phyloP scores from a whole-genome alignment of 2,113 vertebrate species.

The Datnioides undecimradiatus region DNA sequence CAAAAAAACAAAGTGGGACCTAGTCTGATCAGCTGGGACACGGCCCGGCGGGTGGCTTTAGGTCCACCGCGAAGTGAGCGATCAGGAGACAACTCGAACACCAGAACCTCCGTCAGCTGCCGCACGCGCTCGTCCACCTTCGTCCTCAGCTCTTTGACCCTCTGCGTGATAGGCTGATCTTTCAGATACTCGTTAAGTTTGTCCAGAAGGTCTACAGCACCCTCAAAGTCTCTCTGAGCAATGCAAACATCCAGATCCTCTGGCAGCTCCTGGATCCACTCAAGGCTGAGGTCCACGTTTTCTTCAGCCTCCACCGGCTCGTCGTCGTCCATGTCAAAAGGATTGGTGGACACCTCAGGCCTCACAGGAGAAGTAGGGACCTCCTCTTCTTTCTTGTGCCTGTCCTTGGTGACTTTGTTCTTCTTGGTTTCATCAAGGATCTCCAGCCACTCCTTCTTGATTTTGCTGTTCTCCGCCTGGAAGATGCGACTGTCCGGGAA shows the following conservation, averaged over 20 bases:
- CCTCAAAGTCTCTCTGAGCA: constrained; percentile 97
- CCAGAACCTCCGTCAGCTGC: constrained; percentile 95
- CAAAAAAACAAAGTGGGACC: constrained; percentile 73
- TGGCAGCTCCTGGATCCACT: constrained; percentile 97
- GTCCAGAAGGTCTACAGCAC: constrained; percentile 95
- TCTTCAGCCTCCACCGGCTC: constrained; percentile 80
- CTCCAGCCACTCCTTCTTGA: constrained; percentile 99
- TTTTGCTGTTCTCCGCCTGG: constrained; percentile 97
- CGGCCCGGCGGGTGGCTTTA: constrained; percentile 92
- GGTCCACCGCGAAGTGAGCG: constrained; percentile 94
- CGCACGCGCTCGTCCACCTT: constrained; percentile 92
- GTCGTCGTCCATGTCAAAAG: constrained; percentile 86
- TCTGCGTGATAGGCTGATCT: constrained; percentile 87
- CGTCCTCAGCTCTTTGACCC: constrained; percentile 89
- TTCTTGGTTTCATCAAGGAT: constrained; percentile 97
- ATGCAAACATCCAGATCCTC: constrained; percentile 98
- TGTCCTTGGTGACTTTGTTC: constrained; percentile 89
- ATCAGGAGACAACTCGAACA: constrained; percentile 96
- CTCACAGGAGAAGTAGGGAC: constrained; percentile 75
- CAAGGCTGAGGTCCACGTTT: constrained; percentile 88
- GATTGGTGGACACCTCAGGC: constrained; percentile 86
- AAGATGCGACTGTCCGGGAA: constrained; percentile 98
- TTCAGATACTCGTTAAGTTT: constrained; percentile 92
- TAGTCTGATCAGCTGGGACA: constrained; percentile 96
- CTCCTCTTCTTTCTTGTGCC: constrained; percentile 90